These are phyloP conservation scores for Drosophila suzukii DNA, from an alignment of 1,140 invertebrate species.

Conservation along the genomic window DNA sequence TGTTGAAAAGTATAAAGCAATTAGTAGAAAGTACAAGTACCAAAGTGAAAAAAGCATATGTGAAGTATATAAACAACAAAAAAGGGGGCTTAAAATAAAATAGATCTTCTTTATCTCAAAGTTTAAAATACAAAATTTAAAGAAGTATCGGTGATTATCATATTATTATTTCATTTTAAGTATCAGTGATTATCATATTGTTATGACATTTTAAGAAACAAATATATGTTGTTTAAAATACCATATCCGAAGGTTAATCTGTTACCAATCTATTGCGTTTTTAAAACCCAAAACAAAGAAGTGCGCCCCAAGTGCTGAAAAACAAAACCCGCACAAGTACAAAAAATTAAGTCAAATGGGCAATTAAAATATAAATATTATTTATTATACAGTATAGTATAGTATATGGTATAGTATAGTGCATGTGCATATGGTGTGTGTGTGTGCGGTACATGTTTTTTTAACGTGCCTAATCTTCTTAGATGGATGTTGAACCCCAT, in stretches of 20 bases:
- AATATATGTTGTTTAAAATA: not conserved
- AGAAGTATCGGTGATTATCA: no score
- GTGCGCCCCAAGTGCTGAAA: not conserved
- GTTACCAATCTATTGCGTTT: not conserved
- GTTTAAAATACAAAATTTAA: no score
- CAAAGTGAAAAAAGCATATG: not conserved
- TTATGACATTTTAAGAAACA: not conserved
- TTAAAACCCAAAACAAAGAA: not conserved
- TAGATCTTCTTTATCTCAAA: no score
- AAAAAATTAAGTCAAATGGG: slow-evolving; percentile 55
- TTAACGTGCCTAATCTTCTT: slow-evolving; percentile 66
- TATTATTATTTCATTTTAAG: not conserved
- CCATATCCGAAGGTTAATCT: no score
- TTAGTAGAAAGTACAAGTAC: not conserved
- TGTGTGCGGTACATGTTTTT: slow-evolving; percentile 43
- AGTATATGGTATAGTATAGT: slow-evolving; percentile 32
- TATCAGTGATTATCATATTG: no score
- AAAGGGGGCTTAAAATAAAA: no score
- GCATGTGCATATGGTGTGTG: slow-evolving; percentile 22
- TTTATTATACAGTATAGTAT: slow-evolving; percentile 54
- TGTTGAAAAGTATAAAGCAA: no score
- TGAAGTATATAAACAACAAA: no score
- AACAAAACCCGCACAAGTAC: slow-evolving; percentile 1
- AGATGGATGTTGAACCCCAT: slow-evolving; percentile 78
- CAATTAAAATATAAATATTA: slow-evolving; percentile 52